A percentile compares a stretch with the other conserved stretches of the same genome.
Conservation (phyloP, 2,113 vertebrate species). For the Hypocryptadius cinnamomeus region DNA sequence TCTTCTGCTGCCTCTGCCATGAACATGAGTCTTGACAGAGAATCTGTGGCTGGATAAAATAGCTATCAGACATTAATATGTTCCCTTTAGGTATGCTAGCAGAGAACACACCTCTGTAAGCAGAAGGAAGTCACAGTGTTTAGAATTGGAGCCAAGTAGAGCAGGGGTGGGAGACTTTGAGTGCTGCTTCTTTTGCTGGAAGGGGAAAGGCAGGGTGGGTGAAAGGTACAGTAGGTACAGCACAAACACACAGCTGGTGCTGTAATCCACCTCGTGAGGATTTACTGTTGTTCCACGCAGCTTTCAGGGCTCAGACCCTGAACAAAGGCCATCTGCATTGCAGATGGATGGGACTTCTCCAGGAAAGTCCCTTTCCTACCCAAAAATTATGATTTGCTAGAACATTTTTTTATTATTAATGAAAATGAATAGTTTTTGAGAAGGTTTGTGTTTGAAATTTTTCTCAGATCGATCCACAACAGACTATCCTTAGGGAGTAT, state of each 20-base stretch:
- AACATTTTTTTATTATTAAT: background rate
- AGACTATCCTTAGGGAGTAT: background rate
- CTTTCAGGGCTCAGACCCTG: background rate
- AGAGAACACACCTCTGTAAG: background rate
- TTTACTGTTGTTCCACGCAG: background rate
- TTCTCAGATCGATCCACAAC: background rate
- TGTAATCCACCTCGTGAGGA: background rate
- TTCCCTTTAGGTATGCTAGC: background rate
- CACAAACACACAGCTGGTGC: background rate
- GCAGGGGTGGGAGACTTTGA: background rate
- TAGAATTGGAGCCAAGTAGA: background rate
- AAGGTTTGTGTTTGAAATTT: background rate
- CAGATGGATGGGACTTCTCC: background rate
- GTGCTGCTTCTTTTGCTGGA: background rate
- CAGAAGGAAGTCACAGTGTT: background rate
- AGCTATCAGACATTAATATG: background rate
- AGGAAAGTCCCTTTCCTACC: background rate
- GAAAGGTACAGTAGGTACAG: background rate
- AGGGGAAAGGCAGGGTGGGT: background rate
- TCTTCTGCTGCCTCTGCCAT: constrained; percentile 32
- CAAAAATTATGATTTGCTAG: background rate
- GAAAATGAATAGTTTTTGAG: background rate
- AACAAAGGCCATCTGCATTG: background rate
- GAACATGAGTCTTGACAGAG: constrained; percentile 18
- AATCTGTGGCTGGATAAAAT: background rate